Conservation (phyloP, 2,113 vertebrate genomes). For the Eulacestoma nigropectus region DNA sequence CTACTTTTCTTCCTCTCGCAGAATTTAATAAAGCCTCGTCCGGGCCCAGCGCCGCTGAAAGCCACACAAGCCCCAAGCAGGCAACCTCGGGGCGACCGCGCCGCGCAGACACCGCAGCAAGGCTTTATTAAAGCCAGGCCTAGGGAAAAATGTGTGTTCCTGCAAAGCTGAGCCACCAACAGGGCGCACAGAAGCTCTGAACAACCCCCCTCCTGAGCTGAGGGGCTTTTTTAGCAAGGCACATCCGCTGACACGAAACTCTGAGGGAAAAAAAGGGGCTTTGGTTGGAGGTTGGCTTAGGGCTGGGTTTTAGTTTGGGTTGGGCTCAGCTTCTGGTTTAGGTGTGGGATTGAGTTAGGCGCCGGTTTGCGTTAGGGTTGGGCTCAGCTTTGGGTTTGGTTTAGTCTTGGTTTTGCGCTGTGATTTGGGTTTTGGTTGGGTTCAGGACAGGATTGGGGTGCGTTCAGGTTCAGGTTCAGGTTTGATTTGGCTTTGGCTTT, state of each 20-base stretch:
- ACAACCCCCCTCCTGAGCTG: background rate
- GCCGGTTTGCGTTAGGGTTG: background rate
- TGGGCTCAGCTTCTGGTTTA: too few species aligned
- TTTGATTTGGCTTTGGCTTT: background rate
- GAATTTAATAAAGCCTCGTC: constrained; percentile 61
- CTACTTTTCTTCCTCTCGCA: constrained; percentile 9
- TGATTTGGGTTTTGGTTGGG: too few species aligned
- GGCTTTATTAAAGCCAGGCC: constrained; percentile 63
- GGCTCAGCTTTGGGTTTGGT: too few species aligned
- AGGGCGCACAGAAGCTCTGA: background rate
- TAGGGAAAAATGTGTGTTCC: background rate
- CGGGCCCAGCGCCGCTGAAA: background rate
- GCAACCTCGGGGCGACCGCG: background rate
- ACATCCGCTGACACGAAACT: accelerated
- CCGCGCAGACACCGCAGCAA: background rate
- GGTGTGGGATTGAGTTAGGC: too few species aligned
- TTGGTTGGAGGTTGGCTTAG: too few species aligned
- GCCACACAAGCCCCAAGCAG: constrained; percentile 4
- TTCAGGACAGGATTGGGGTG: background rate
- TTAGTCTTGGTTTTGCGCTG: background rate
- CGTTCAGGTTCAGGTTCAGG: background rate
- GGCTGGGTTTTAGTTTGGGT: too few species aligned
- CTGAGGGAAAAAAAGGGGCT: background rate
- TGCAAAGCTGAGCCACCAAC: background rate
- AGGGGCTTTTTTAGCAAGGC: background rate